Evolutionary conservation across 2,888 invertebrate genomes (phyloP), one percentile per base, ranked within the genome.

Genomic region (Phortica magna): DNA sequence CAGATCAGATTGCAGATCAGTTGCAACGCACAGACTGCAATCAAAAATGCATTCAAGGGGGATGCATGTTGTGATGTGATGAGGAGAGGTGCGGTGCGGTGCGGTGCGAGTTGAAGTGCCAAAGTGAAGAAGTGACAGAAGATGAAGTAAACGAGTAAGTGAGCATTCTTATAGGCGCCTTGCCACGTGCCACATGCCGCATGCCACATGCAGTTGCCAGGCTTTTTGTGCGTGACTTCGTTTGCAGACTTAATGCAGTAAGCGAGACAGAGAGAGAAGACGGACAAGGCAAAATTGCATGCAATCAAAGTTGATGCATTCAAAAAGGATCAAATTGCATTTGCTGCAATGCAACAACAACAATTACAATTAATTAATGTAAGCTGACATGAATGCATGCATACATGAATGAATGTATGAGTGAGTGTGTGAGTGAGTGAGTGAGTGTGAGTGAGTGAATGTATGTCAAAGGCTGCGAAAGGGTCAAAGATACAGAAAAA

Each of bases 311-410:
- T 48, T 12, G 48, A 48, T 6, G 14, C 48, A 48, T 48, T 12
- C 14, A 9, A 48, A 48, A 48, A 48, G 48, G 48, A 48, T 48
- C 48, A 48, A 48, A 48, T 48, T 48, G 48, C 48, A 48, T 48
- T 48, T 7, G 9, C 48, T 12, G 14, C 14, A 81, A 81, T 84
- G 84, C 84, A 86, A 84, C 79, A 82, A 83, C 73, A 73, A 6
- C 59, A 12, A 64, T 7, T 9, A 19, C 61, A 61, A 17, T 61
- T 17, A 17, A 85, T 84, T 85, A 84, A 84, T 75, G 76, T 75
- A 61, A 73, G 78, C 74, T 78, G 78, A 79, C 78, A 82, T 48
- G 48, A 48, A 48, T 48, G 48, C 48, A 9, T 2, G 10, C 3
- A 48, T 48, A 12, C 2, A 5, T 12, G 48, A 14, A 6, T 14